Base-by-base conservation (phyloP, 2,888 invertebrate genomes). In the Diadromus collaris region DNA sequence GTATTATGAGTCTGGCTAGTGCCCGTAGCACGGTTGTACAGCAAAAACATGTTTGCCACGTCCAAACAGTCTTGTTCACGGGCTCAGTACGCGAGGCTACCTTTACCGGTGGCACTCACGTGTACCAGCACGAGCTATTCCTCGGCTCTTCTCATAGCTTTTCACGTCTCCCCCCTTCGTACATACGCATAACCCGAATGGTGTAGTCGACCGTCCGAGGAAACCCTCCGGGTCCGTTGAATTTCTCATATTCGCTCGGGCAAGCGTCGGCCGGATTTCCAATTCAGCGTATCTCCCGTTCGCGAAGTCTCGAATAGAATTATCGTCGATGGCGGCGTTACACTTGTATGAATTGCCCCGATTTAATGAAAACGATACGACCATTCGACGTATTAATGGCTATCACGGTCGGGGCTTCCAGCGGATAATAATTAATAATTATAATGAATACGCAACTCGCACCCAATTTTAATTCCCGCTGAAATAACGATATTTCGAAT, bases 1-100 rank as follows among this genome's bases (percentile, higher is more conserved):
- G 69, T 74, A 58, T 56, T 46, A 56, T 61, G 54, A 63, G 61
- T 41, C 60, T 51, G 24, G 21, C 51, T 63, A 74, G 54, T 63
- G 58, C 60, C 75, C 63, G 32, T n/a, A 34, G 65, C 16, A 21
- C 58, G 38, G 58, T 64, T n/a, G 76, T 68, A 64, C 56, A 68
- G 75, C 64, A 75, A 82, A 82, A 81, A 83, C 82, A 82, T 81
- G 81, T 83, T 83, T 81, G 78, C 81, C 63, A 70, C 74, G 78
- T 78, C 64, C 79, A 81, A 82, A 82, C 78, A 79, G 79, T 75
- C 81, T 80, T 74, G 78, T 74, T 78, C 68, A 77, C 72, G 54
- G 65, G 65, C 56, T 67, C 68, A 64, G 70, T 58, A 60, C 54
- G 41, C 70, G 24, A 34, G 61, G 54, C 69, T 74, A 76, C 77